Evolutionary conservation across 2,888 invertebrate genomes (phyloP).

Genomic region (Rotaria magnacalcarata): DNA sequence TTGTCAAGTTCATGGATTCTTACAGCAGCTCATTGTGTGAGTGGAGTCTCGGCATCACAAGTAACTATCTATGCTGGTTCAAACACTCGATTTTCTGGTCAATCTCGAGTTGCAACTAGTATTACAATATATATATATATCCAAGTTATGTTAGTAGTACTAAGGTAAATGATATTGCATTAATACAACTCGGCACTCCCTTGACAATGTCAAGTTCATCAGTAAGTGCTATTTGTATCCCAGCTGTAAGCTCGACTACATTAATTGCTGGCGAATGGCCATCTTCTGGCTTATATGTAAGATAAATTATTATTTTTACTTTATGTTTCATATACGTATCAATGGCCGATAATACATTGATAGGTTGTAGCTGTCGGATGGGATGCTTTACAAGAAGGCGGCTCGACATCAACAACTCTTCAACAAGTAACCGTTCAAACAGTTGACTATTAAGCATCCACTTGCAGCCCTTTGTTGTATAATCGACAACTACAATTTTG

Average conservation of each 20-base stretch:
- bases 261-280: background rate
- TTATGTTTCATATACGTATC: background rate
- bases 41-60: background rate
- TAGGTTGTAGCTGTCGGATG: conserved; percentile 1
- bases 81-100: background rate
- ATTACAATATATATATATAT: background rate
- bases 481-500: background rate
- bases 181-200: background rate
- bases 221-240: background rate
- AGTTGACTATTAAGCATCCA: background rate
- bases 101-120: background rate
- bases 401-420: background rate
- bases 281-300: background rate
- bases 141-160: background rate
- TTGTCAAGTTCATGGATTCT: background rate
- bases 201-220: background rate
- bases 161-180: background rate
- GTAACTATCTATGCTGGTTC: background rate
- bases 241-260: background rate
- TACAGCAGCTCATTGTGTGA: background rate
- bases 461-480: background rate
- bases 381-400: background rate
- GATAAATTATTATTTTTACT: background rate
- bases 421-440: background rate
- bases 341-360: background rate